These are phyloP conservation scores for Anticlea derivata DNA, from an alignment of 2,888 invertebrate species.

Conservation along the genomic window DNA sequence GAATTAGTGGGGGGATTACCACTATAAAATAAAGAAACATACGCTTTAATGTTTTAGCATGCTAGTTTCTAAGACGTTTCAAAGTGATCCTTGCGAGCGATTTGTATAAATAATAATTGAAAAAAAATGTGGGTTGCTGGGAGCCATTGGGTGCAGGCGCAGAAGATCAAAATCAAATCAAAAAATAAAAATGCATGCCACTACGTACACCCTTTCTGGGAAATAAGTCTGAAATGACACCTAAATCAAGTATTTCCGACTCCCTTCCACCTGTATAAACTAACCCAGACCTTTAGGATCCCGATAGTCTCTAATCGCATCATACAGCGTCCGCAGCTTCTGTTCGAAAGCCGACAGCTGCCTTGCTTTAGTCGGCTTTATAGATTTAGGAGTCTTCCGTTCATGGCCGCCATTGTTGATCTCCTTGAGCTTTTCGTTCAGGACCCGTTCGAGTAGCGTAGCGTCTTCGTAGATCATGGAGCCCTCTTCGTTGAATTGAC, in stretches of 20 bases:
- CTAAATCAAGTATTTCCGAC: conserved; percentile 14
- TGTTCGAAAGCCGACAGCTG: conserved; percentile 86
- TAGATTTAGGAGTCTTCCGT: conserved; percentile 77
- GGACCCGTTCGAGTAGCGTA: conserved; percentile 91
- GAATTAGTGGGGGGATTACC: no score
- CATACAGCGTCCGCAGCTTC: conserved; percentile 93
- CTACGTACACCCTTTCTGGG: conserved; percentile 4
- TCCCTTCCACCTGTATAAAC: conserved; percentile 16
- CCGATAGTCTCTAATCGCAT: conserved; percentile 94
- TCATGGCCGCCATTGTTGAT: conserved; percentile 83
- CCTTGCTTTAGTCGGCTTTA: conserved; percentile 63
- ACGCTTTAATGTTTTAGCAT: no score
- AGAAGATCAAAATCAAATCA: background rate
- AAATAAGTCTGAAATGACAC: conserved; percentile 17
- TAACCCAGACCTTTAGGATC: conserved; percentile 69
- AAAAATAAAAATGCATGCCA: background rate
- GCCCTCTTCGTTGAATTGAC: conserved; percentile 97
- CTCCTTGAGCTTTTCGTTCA: conserved; percentile 92
- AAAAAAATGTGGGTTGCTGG: no score
- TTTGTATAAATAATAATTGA: no score
- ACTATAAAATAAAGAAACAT: no score
- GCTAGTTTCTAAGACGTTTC: no score
- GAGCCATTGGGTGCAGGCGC: no score
- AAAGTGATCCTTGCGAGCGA: no score
- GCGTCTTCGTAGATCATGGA: conserved; percentile 98